Evolutionary conservation across 2,888 invertebrate genomes (phyloP), one percentile per base, ranked within the genome.

Genomic region (Ametastegia equiseti): DNA sequence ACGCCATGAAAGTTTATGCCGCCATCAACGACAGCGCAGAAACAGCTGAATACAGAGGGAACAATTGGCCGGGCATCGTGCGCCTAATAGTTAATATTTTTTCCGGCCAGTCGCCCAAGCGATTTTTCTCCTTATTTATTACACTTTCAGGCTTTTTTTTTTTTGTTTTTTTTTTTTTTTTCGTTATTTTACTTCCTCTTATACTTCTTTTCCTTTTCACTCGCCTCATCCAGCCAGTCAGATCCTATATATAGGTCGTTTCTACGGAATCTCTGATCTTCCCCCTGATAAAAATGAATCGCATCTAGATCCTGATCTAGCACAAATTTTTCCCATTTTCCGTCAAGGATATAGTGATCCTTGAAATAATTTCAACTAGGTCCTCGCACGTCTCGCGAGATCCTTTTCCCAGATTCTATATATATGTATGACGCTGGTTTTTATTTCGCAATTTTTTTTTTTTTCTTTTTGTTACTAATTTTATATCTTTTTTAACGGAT

Each of bases 11-110:
- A 78, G 78, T 78, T 78, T 78, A 78, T 78, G 42, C n/a, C 60
- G 27, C 78, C 60, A 57, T 78, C 78, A 60, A 63, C 63, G 78
- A 78, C 78, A 78, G 60, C 60, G 42, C 60, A 57, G 77, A 77
- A 57, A 77, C 77, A 78, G 78, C 78, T 78, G 78, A 78, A 78
- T 78, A 78, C 78, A 78, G 78, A 78, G 78, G 60, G 78, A 78
- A 78, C 78, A 78, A 78, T 78, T 78, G 75, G 54, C 75, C 13
- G 75, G 57, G 36, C 75, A 75, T 75, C 75, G 54, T 42, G 11
- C 54, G 60, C 42, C 78, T 60, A 63, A 78, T 78, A 78, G 78
- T 78, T 78, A 57, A 78, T 63, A 78, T 60, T 63, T 57, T 47
- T 36, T 65, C 57, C 36, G 39, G 54, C 75, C 27, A 67, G 65